Evolutionary conservation across 1,140 invertebrate species (phyloP), one percentile per base, ranked within the genome.

Genomic region (Phymastichus coffea): DNA sequence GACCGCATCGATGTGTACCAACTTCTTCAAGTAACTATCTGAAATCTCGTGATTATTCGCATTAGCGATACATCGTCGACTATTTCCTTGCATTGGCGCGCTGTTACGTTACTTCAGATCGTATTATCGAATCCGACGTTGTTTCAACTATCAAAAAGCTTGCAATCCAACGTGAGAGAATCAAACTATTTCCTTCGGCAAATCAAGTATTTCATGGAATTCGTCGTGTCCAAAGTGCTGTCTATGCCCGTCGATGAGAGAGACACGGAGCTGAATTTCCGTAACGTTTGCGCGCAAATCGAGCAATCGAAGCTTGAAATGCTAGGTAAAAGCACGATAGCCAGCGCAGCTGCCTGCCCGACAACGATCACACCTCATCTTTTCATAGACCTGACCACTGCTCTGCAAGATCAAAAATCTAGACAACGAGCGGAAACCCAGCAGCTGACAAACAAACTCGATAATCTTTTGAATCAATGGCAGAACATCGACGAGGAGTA

Each of bases 131-230:
- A n/a, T n/a, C n/a, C n/a, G n/a, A n/a, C n/a, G n/a, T n/a, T n/a
- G n/a, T n/a, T 58, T 49, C 25, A 63, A 51, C 26, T 44, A 22
- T 22, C 41, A 28, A 60, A 40, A 60, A 47, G 48, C 52, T 43
- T 14, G 6, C 19, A 20, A 35, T 51, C 35, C 22, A 54, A 28
- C 28, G 35, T 22, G 8, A 63, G 10, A 20, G 61, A 30, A 35
- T 51, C 9, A 14, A 22, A 46, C 37, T 60, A 64, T 52, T 62
- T 69, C 22, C 1, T 61, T 6, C 8, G 40, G 12, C 60, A 69
- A 41, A 47, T 67, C 3, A 63, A 63, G 30, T 65, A 48, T 25
- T 55, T 69, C 8, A 37, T 63, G 47, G 62, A 69, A 14, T 57
- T 41, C 48, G 28, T 55, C 19, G 23, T 67, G 38, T 55, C 23